Base-by-base conservation (phyloP, 1,140 invertebrate genomes). In the Aphelinus certus region DNA sequence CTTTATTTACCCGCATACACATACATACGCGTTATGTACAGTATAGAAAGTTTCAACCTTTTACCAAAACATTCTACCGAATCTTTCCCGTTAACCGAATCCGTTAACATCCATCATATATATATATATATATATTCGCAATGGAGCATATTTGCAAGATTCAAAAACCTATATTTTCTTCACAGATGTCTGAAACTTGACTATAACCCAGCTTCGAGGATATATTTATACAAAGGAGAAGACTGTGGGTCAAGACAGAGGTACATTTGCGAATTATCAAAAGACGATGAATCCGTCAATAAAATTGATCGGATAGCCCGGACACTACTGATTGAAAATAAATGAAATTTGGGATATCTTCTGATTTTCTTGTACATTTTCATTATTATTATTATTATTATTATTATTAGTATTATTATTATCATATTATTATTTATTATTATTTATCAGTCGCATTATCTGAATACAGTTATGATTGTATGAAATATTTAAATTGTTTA, bases 221-320 rank as follows among this genome's bases (percentile, higher is more conserved):
- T 89, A 58, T 94, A 94, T 78, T 85, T 86, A n/a, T 94, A 94
- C 80, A 89, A 90, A 78, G 94, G 94, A 1, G 90, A 91, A 68
- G 94, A 95, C 83, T 95, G 94, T 82, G 89, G 91, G 0, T 86
- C 88, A 1, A 85, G 89, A 51, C 91, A 91, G 66, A 86, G 89
- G 73, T 94, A 91, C 80, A 91, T 94, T 67, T 95, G 94, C 78
- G 92, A 94, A 88, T 85, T 90, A 68, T 89, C 90, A 1, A 77
- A 81, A 56, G 92, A 94, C 77, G 92, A 92, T 72, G 90, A 90
- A 60, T 89, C 93, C 1, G 90, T 90, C 72, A 93, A 94, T 79
- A 92, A 93, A 80, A 91, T 94, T 45, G 89, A 89, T 77, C 90
- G 90, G 79, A 88, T 91, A 42, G 89, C 87, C 5, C 83, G 87